A percentile compares a stretch with the other conserved stretches of the same genome.
phyloP scores from a whole-genome alignment of 2,797 vertebrate species.

The Nannoperca obscura region DNA sequence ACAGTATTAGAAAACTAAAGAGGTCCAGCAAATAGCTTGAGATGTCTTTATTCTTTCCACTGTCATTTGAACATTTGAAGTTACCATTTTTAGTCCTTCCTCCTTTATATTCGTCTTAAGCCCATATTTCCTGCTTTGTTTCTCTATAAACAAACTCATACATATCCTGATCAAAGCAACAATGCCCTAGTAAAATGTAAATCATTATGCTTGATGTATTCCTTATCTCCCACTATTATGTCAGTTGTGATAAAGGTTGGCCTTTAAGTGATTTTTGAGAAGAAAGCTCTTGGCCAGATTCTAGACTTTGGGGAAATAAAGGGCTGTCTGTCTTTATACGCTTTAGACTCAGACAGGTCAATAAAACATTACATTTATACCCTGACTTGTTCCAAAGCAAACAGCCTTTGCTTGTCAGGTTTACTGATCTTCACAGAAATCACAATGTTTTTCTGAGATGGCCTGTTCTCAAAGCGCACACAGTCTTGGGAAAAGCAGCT shows the following conservation, averaged over 20 bases:
- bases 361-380: slow-evolving; percentile 56
- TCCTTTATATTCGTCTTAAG: not conserved
- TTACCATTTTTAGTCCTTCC: not conserved
- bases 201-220: slow-evolving; percentile 16
- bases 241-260: slow-evolving; percentile 35
- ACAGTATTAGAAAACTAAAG: not conserved
- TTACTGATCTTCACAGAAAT: slow-evolving; percentile 50
- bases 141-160: slow-evolving; percentile 41
- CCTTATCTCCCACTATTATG: slow-evolving; percentile 22
- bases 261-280: slow-evolving; percentile 52
- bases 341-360: slow-evolving; percentile 57
- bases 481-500: slow-evolving; percentile 51
- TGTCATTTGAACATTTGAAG: not conserved
- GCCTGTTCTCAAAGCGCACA: slow-evolving; percentile 3
- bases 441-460: slow-evolving; percentile 52
- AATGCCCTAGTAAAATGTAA: not conserved
- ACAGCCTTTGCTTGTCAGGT: slow-evolving; percentile 54
- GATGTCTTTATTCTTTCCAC: slow-evolving; percentile 3
- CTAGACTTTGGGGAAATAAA: slow-evolving; percentile 46
- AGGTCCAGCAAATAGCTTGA: not conserved
- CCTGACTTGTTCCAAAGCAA: slow-evolving; percentile 57
- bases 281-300: slow-evolving; percentile 38
- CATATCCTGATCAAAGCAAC: slow-evolving; percentile 42
- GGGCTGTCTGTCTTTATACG: not conserved
- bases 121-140: slow-evolving; percentile 7